Evolutionary conservation across 2,888 invertebrate genomes (phyloP).

Genomic region (Hololepta plana): DNA sequence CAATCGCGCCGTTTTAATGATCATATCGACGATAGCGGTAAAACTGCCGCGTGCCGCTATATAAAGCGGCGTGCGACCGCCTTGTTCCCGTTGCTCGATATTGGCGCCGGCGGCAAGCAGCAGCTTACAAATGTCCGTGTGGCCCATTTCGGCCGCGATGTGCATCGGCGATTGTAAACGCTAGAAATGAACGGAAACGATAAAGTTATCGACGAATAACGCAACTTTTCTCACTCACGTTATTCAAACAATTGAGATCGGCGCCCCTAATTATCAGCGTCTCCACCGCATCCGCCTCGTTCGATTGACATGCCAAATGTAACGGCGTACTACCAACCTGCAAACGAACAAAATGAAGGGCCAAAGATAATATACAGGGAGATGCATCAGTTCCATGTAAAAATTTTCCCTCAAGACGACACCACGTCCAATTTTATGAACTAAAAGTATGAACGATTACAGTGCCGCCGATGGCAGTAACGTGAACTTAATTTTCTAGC

Average conservation of each 20-base stretch:
- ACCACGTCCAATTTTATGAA: slow-evolving; percentile 1
- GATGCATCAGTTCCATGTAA: too few relatives aligned
- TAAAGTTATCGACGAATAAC: too few relatives aligned
- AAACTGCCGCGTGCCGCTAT: slow-evolving; percentile 67
- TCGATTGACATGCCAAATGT: slow-evolving; percentile 56
- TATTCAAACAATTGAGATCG: slow-evolving; percentile 52
- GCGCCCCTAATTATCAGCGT: slow-evolving; percentile 49
- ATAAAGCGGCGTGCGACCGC: slow-evolving; percentile 52
- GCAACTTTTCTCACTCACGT: slow-evolving; percentile 34
- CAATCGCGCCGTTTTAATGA: slow-evolving; percentile 55
- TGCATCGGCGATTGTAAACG: slow-evolving; percentile 62
- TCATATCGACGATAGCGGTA: slow-evolving; percentile 66
- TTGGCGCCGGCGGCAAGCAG: slow-evolving; percentile 46
- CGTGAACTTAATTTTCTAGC: too few relatives aligned
- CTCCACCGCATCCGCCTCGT: slow-evolving; percentile 50
- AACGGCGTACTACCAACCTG: slow-evolving; percentile 54
- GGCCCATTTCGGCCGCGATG: slow-evolving; percentile 55
- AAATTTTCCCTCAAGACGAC: too few relatives aligned
- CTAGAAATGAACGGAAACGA: slow-evolving; percentile 25
- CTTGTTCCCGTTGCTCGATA: slow-evolving; percentile 41
- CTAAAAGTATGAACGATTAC: too few relatives aligned
- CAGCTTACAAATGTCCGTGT: slow-evolving; percentile 42
- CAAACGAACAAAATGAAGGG: slow-evolving; percentile 12
- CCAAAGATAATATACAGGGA: not conserved
- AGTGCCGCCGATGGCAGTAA: too few relatives aligned